Evolutionary conservation across 2,888 invertebrate genomes (phyloP), one percentile per base, ranked within the genome.

Genomic region (Eupithecia tripunctaria): DNA sequence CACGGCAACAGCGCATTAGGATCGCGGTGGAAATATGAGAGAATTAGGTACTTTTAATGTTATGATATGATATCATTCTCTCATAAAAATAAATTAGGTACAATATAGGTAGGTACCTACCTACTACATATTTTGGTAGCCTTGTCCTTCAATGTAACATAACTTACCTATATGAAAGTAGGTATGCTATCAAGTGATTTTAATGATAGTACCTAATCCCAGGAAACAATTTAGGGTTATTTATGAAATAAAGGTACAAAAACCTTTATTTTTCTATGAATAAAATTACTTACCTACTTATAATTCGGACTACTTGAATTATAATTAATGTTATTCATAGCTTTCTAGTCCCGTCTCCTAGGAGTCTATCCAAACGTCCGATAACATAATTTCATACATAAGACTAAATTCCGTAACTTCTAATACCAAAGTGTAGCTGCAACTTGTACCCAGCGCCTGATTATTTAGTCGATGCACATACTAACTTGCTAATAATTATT

Each of bases 401-500:
- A 14, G 38, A 38, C 38, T 38, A 14, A 2, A 18, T 18, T 43
- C 43, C 43, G 43, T 18, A 43, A 18, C 18, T 43, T n/a, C n/a
- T 10, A 60, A 60, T 8, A 18, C 29, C 6, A 60, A 29, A 60
- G 27, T 47, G 68, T 6, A 1, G 60, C 14, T 66, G 59, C 29
- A 38, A 67, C 60, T 29, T 67, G 62, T 43, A 62, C 65, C 21
- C 43, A 65, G 65, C 72, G 82, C 85, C 85, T 88, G 85, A 86
- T 86, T 78, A 81, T 82, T 80, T 81, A 77, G 76, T 77, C 78
- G 76, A 56, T 78, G 69, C 75, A 78, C 76, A 76, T 74, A 78
- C 75, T 78, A 77, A 79, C 76, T 79, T 86, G 87, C 88, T 82
- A 78, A 80, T 78, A 80, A 74, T 68, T 80, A 81, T 76, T 79